phyloP scores from a whole-genome alignment of 2,888 invertebrate species.

The Monoplex corrugatus region DNA sequence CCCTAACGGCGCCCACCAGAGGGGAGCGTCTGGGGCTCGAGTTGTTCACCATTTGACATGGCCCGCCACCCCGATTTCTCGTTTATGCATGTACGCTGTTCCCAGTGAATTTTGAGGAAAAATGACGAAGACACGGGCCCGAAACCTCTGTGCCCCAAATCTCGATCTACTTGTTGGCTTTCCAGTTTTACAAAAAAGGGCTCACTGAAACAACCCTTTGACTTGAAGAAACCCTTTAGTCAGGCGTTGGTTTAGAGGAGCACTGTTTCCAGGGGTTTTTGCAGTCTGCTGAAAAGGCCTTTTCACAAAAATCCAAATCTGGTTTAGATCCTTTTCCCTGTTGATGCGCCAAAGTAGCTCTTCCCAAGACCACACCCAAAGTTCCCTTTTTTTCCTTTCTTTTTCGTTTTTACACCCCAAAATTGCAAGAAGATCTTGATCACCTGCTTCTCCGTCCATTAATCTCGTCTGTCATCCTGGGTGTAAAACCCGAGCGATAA shows the following conservation, averaged over 20 bases:
- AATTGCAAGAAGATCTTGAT: no score
- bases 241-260: neutral
- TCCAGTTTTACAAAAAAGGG: neutral
- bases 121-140: neutral
- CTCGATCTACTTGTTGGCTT: neutral
- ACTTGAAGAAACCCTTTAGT: neutral
- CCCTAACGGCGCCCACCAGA: no score
- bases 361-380: no score
- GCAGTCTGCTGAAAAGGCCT: conserved; percentile 1
- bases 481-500: neutral
- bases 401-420: no score
- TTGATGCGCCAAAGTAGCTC: no score
- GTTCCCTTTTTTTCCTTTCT: no score
- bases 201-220: neutral
- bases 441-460: neutral
- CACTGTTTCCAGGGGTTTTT: neutral
- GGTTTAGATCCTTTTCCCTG: no score
- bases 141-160: neutral
- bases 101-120: neutral
- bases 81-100: neutral
- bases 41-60: no score
- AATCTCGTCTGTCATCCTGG: neutral
- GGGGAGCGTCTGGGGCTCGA: no score
- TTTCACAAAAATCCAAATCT: no score
- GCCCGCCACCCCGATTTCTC: no score